phyloP scores from a whole-genome alignment of 2,888 invertebrate genomes.

The Ypsolopha scabrella region DNA sequence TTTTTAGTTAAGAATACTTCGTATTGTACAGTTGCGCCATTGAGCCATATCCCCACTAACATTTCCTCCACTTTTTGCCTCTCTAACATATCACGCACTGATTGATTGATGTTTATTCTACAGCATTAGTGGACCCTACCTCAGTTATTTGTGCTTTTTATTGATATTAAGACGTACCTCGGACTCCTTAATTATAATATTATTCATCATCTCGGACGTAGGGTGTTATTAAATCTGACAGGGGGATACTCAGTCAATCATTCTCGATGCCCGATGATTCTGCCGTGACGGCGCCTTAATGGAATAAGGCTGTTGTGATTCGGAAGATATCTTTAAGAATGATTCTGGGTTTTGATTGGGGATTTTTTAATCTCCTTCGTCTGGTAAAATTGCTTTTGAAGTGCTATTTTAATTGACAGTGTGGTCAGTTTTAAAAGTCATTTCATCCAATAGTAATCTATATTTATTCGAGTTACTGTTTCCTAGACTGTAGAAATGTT shows the following conservation, averaged over 20 bases:
- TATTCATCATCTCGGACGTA: conserved; percentile 29
- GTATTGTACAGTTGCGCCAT: too few relatives aligned
- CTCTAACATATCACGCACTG: conserved; percentile 39
- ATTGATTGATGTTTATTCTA: conserved; percentile 64
- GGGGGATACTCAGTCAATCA: conserved; percentile 1
- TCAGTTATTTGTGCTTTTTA: conserved; percentile 39
- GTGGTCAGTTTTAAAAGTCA: too few relatives aligned
- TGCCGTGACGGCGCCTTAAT: neutral
- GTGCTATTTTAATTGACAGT: too few relatives aligned
- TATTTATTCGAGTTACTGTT: too few relatives aligned
- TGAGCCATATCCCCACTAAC: conserved; percentile 26
- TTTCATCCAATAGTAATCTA: too few relatives aligned
- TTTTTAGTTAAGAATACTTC: neutral
- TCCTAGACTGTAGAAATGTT: too few relatives aligned
- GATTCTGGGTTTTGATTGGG: neutral
- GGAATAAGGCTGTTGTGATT: neutral
- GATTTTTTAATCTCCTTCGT: neutral
- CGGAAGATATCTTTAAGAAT: neutral
- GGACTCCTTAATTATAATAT: conserved; percentile 34
- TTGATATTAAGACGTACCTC: conserved; percentile 50
- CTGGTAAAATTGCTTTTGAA: too few relatives aligned
- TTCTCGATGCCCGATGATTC: neutral
- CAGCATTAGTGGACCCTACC: conserved; percentile 41
- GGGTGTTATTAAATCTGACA: conserved; percentile 3
- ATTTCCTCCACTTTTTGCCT: conserved; percentile 26